phyloP scores from a whole-genome alignment of 2,797 vertebrate species.

The Manis crassicaudata region DNA sequence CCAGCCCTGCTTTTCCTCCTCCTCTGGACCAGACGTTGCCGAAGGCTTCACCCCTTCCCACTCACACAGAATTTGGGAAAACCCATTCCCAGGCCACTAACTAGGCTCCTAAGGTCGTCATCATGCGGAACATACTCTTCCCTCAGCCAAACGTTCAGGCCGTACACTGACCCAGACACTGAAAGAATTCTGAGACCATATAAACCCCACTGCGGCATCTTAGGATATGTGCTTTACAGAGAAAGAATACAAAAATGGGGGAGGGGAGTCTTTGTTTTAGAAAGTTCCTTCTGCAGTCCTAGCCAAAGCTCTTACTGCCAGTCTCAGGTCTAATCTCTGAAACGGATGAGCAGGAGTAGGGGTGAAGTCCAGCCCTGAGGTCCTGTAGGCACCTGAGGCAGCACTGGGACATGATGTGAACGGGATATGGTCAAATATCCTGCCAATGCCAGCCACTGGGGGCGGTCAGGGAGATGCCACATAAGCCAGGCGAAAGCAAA shows the following conservation, averaged over 20 bases:
- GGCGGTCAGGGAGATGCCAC: not conserved
- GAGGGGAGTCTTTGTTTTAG: not conserved
- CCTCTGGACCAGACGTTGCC: not conserved
- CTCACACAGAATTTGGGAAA: constrained; percentile 25
- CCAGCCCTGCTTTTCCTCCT: constrained; percentile 49
- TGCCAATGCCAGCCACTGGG: constrained; percentile 4
- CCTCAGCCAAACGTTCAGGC: not conserved
- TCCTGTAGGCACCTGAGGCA: constrained; percentile 38
- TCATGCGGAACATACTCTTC: not conserved
- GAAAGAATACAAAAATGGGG: not conserved
- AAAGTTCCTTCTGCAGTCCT: not conserved
- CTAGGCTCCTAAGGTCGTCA: not conserved
- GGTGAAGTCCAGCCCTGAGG: not conserved
- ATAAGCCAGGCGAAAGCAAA: constrained; percentile 3
- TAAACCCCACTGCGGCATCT: not conserved
- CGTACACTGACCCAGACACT: not conserved
- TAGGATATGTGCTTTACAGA: not conserved
- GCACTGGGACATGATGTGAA: constrained; percentile 59
- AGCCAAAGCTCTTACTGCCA: not conserved
- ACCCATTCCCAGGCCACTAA: not conserved
- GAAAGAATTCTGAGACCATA: not conserved
- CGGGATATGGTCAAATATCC: constrained; percentile 60
- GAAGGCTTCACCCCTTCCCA: constrained; percentile 31
- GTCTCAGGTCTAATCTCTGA: not conserved
- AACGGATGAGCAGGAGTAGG: not conserved